phyloP scores from a whole-genome alignment of 2,113 vertebrate species.

The Promerops cafer region DNA sequence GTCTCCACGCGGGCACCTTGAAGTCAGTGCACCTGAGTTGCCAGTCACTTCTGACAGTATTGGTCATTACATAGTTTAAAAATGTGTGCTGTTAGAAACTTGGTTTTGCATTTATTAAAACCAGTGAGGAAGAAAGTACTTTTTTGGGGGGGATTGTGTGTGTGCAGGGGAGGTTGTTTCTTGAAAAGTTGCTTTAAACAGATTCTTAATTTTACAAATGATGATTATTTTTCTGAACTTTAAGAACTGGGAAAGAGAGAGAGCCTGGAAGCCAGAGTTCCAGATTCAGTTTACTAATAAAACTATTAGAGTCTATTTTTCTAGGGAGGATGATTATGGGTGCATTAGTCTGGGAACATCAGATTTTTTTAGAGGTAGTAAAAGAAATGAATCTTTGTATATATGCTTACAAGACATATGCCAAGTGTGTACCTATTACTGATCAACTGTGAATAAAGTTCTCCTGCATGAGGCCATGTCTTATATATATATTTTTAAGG shows the following conservation, averaged over 20 bases:
- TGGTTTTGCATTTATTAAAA: neutral
- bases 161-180: fast-evolving
- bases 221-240: neutral
- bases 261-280: neutral
- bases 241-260: neutral
- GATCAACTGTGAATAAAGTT: neutral
- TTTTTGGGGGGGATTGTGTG: too few relatives aligned
- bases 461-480: neutral
- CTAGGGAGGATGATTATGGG: neutral
- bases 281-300: neutral
- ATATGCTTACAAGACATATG: neutral
- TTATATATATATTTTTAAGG: neutral
- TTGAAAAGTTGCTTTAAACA: neutral
- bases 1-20: neutral
- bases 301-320: neutral
- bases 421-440: neutral
- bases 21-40: neutral
- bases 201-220: neutral
- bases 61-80: neutral
- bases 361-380: neutral
- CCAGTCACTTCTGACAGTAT: neutral
- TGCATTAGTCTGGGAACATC: neutral
- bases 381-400: neutral
- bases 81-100: neutral
- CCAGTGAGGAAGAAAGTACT: neutral